Percentiles rank a stretch among this genome's conserved stretches.
Conservation (phyloP, 2,888 invertebrate genomes). For the Rhamnusium bicolor region DNA sequence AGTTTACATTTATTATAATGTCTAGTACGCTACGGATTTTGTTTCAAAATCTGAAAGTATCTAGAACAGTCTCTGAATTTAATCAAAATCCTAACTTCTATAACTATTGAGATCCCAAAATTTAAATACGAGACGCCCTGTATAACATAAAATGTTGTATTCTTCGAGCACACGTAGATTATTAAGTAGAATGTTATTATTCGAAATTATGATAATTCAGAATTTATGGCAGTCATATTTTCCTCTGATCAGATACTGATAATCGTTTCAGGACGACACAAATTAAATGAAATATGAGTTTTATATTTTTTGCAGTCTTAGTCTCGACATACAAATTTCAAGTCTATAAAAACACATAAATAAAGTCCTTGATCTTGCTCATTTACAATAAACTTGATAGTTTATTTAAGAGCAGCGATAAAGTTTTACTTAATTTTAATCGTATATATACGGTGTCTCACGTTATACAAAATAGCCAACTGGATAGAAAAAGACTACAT, state of each 20-base stretch:
- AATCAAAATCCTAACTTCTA: too few relatives aligned
- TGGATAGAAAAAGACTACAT: too few relatives aligned
- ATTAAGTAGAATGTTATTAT: background rate
- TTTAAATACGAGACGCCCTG: too few relatives aligned
- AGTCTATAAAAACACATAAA: background rate
- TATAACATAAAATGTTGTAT: too few relatives aligned
- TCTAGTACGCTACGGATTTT: too few relatives aligned
- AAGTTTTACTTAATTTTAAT: background rate
- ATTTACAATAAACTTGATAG: background rate
- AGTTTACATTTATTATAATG: too few relatives aligned
- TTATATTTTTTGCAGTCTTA: background rate
- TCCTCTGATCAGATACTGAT: background rate
- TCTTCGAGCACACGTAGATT: background rate
- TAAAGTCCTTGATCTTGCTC: background rate
- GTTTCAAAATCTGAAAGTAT: too few relatives aligned
- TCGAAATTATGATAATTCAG: background rate
- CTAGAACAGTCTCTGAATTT: too few relatives aligned
- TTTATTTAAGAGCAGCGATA: background rate
- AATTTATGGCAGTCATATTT: background rate
- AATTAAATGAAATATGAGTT: background rate
- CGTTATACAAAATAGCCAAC: too few relatives aligned
- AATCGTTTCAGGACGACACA: background rate
- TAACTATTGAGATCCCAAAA: too few relatives aligned
- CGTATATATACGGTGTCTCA: background rate
- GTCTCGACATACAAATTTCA: background rate